Base-by-base conservation (phyloP, 37 sponge, comb jelly and placozoan genomes). In the Chondrosia reniformis region DNA sequence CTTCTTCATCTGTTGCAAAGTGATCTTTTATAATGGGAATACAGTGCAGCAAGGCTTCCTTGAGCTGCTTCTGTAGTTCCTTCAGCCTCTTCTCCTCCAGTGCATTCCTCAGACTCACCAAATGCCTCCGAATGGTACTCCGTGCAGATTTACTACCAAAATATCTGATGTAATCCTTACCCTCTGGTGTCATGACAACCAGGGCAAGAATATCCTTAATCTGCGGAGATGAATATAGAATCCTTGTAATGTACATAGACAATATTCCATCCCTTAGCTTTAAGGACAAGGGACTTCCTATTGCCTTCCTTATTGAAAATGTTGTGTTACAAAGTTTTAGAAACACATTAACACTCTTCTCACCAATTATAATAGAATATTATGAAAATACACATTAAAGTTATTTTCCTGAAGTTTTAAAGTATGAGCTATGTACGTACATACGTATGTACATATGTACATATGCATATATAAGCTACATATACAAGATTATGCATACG, bases 51-150 rank as follows among this genome's bases (percentile, higher is more conserved):
- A 69, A 24, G 19, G 42, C 72, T 21, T 69, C 72, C 15, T 40
- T 36, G 2, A 69, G 24, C 43, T 69, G 39, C 43, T 69, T 69
- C 4, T 43, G 4, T 72, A 80, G 34, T 31, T 75, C 81, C 22
- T 36, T 45, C 71, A 71, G 55, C 33, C 76, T 30, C 76, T 49
- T 15, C 15, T 3, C 1, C n/a, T 17, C 36, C n/a, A 24, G 24
- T 2, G 5, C 72, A 2, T 38, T 17, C 22, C 43, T 21, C 5
- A 69, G 43, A 4, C 43, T 7, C 8, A 24, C 24, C 25, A 69
- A 2, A 25, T 69, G 72, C 1, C 41, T 3, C 19, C 43, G 40
- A 10, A 69, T 69, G 4, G 24, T 25, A 0, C 25, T 17, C 72
- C 42, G 39, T 8, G n/a, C n/a, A 2, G 2, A 21, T 10, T 2